A percentile compares a stretch with the other conserved stretches of the same genome.
Conservation (phyloP, 2,113 vertebrate genomes). For the Amblyornis subalaris region DNA sequence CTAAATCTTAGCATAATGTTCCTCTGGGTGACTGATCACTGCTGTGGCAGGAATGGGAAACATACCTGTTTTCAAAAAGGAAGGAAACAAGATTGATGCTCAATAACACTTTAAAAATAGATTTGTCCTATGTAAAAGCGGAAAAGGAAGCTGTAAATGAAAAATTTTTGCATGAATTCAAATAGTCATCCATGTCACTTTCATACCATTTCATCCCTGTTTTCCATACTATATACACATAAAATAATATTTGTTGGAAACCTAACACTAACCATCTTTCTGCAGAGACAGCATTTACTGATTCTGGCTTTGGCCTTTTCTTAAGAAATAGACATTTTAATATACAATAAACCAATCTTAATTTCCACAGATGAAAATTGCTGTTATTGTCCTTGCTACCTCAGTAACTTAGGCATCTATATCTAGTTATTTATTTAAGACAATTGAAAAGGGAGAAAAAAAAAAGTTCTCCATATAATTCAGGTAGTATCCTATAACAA, state of each 20-base stretch:
- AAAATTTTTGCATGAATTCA: neutral
- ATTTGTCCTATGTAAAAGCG: neutral
- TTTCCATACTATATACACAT: neutral
- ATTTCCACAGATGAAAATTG: neutral
- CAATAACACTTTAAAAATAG: neutral
- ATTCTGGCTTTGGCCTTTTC: neutral
- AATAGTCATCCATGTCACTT: neutral
- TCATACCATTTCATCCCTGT: neutral
- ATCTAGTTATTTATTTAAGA: neutral
- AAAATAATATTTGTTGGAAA: neutral
- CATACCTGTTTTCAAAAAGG: neutral
- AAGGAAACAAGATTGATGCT: neutral
- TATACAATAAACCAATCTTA: neutral
- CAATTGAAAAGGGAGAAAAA: neutral
- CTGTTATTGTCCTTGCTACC: neutral
- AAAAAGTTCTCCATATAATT: neutral
- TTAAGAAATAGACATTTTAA: neutral
- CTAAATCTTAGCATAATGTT: neutral
- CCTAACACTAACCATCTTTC: neutral
- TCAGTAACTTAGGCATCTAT: neutral
- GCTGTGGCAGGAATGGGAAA: neutral
- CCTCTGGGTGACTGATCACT: neutral
- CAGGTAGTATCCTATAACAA: neutral
- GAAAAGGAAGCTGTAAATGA: neutral
- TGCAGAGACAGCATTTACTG: neutral